These are phyloP conservation scores for Pogonophryne albipinna DNA, from an alignment of 2,797 vertebrate species.

Conservation along the genomic window DNA sequence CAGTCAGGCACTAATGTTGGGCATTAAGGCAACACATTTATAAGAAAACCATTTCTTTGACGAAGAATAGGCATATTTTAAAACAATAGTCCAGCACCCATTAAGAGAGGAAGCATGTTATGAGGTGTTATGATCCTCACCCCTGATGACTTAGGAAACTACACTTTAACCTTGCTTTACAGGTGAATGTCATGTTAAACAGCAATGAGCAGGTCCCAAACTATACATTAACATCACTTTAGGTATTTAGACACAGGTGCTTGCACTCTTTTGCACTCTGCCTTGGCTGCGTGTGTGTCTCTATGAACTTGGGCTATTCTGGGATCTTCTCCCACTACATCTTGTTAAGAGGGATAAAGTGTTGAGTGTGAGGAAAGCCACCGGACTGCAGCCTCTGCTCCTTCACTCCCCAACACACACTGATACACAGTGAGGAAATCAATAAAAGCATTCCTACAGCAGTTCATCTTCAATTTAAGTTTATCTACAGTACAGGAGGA, in stretches of 20 bases:
- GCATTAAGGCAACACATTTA: not conserved
- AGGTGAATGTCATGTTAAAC: not conserved
- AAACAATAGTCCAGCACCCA: not conserved
- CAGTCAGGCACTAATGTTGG: not conserved
- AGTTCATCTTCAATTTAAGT: not conserved
- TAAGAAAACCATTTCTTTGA: not conserved
- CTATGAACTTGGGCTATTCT: slow-evolving; percentile 53
- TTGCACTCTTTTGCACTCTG: not conserved
- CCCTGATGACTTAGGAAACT: too few relatives aligned
- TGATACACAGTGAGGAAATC: slow-evolving; percentile 25
- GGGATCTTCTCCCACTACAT: slow-evolving; percentile 48
- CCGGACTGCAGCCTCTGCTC: slow-evolving; percentile 19
- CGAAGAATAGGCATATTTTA: not conserved
- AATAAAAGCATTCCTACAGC: not conserved
- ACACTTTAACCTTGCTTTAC: not conserved
- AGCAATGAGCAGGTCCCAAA: not conserved
- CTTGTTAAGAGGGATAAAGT: slow-evolving; percentile 73
- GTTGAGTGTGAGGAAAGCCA: slow-evolving; percentile 39
- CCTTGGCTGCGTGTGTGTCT: not conserved
- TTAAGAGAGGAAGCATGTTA: not conserved
- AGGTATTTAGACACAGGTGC: not conserved
- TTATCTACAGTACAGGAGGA: not conserved
- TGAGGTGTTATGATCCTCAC: not conserved
- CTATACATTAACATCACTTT: not conserved
- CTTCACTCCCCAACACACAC: slow-evolving; percentile 17